Conservation (phyloP, 2,113 vertebrate species). For the Varanus komodoensis region DNA sequence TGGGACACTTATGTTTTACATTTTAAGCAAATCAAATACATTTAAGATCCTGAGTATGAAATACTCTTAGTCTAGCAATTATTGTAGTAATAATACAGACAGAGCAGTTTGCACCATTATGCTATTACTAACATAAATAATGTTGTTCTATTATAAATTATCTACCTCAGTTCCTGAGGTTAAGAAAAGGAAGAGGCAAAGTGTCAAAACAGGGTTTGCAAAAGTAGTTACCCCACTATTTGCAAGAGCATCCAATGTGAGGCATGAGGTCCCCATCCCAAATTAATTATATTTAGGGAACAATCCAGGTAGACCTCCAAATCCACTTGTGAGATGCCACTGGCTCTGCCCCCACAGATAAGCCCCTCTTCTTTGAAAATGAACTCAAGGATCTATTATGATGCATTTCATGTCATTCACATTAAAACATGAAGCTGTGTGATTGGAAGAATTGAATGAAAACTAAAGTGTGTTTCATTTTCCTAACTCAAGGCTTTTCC, state of each 20-base stretch:
- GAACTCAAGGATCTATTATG: neutral
- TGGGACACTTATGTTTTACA: neutral
- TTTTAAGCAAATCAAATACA: neutral
- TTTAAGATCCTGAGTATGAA: neutral
- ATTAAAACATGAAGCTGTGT: neutral
- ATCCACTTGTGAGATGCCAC: neutral
- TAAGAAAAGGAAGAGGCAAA: neutral
- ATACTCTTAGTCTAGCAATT: neutral
- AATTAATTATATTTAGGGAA: neutral
- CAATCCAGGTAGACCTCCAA: neutral
- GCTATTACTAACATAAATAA: no score
- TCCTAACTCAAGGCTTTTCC: neutral
- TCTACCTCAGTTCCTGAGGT: neutral
- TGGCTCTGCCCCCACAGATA: neutral
- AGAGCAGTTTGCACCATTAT: no score
- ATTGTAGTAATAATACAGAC: no score
- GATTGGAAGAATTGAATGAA: neutral
- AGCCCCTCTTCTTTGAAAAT: neutral
- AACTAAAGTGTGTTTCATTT: neutral
- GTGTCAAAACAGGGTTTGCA: neutral
- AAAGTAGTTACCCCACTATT: neutral
- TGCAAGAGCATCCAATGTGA: neutral
- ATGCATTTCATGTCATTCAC: neutral
- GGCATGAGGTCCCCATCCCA: neutral
- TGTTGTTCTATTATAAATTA: neutral